A percentile compares a stretch with the other conserved stretches of the same genome.
Evolutionary conservation across 2,113 vertebrate genomes (phyloP).

Genomic region (Ceyx cyanopectus): DNA sequence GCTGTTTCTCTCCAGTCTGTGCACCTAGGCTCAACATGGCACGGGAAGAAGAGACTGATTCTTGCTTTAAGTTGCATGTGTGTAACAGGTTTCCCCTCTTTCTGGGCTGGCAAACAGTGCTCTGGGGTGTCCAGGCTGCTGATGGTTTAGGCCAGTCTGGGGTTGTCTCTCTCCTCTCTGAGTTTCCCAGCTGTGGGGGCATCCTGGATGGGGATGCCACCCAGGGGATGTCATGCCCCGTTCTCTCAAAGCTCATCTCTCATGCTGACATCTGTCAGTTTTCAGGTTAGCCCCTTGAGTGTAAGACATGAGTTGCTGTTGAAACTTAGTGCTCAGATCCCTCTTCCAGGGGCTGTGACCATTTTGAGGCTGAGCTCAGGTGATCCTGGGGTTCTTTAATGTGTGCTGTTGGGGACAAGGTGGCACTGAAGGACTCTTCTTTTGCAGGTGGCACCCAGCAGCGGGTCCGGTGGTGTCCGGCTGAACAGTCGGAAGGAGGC

Average conservation of each 20-base stretch:
- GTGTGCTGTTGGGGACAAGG: background rate
- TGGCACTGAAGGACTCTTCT: background rate
- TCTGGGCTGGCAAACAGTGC: background rate
- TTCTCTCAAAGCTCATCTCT: background rate
- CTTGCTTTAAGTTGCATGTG: background rate
- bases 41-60: background rate
- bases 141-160: background rate
- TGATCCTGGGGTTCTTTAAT: background rate
- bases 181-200: background rate
- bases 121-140: background rate
- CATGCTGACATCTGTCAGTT: background rate
- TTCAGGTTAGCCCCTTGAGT: background rate
- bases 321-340: background rate
- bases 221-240: background rate
- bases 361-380: background rate
- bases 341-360: background rate
- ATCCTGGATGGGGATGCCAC: background rate
- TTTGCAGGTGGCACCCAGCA: constrained; percentile 86
- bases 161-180: background rate
- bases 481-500: constrained; percentile 97
- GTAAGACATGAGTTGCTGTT: background rate
- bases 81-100: background rate
- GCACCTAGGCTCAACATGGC: background rate
- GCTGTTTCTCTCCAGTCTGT: background rate
- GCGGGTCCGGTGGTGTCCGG: constrained; percentile 75